phyloP scores from a whole-genome alignment of 2,113 vertebrate species.

The Perca fluviatilis region DNA sequence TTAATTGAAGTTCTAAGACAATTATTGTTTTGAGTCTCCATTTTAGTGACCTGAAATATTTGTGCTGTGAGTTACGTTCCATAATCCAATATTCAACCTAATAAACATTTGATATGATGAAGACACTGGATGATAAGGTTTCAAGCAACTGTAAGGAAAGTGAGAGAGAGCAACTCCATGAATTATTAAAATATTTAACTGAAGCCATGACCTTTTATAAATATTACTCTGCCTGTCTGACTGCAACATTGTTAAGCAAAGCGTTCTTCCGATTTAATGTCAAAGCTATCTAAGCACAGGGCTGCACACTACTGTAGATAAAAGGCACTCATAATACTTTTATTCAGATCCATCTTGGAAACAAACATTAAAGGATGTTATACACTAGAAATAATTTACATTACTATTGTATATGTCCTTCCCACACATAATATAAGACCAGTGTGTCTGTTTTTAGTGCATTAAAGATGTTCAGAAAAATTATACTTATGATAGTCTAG shows the following conservation, averaged over 20 bases:
- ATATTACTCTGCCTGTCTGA: constrained; percentile 57
- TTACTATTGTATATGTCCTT: not conserved
- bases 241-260: constrained; percentile 50
- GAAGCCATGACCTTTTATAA: constrained; percentile 71
- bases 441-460: not conserved
- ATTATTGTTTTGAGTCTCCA: not conserved
- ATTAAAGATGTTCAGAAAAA: not conserved
- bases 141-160: constrained; percentile 18
- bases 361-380: constrained; percentile 5
- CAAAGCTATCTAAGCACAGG: constrained; percentile 43
- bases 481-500: not conserved
- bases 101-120: constrained; percentile 23
- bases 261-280: constrained; percentile 63
- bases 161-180: constrained; percentile 34
- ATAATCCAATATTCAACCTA: no score
- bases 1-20: not conserved
- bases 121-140: constrained; percentile 16
- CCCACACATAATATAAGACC: not conserved
- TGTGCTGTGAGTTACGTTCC: no score
- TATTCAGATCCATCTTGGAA: constrained; percentile 1
- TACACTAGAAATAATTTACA: not conserved
- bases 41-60: not conserved
- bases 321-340: constrained; percentile 6
- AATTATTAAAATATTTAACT: constrained; percentile 63
- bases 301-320: constrained; percentile 17